These are phyloP conservation scores for Gnatocerus cornutus DNA, from an alignment of 2,888 invertebrate genomes.

Conservation along the genomic window DNA sequence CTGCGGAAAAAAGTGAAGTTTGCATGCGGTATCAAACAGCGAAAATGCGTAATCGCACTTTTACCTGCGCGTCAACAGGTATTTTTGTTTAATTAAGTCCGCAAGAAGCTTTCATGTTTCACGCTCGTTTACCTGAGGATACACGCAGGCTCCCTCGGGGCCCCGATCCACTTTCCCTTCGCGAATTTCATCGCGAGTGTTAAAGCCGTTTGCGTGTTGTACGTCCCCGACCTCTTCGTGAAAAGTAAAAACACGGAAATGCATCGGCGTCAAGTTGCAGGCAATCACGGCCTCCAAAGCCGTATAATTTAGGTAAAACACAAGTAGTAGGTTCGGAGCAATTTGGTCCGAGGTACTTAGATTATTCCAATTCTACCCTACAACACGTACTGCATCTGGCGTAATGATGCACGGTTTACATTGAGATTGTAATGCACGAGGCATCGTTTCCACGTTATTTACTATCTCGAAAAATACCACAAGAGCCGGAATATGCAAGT, in stretches of 20 bases:
- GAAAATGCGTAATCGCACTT: too few relatives aligned
- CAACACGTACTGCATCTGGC: conserved; percentile 45
- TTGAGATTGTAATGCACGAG: conserved; percentile 53
- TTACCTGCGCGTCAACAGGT: conserved; percentile 18
- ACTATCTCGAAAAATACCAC: conserved; percentile 48
- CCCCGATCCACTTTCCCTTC: not conserved
- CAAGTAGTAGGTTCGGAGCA: conserved; percentile 42
- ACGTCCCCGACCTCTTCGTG: conserved; percentile 18
- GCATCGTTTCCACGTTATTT: conserved; percentile 53
- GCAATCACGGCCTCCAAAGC: conserved; percentile 44
- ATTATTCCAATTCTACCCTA: conserved; percentile 42
- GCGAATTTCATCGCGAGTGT: too few relatives aligned
- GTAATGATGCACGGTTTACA: conserved; percentile 51
- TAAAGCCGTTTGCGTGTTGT: too few relatives aligned
- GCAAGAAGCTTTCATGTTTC: conserved; percentile 1
- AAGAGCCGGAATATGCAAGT: conserved; percentile 49
- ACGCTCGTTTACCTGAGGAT: conserved; percentile 5
- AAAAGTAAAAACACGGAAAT: conserved; percentile 45
- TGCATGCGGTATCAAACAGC: too few relatives aligned
- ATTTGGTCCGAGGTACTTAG: conserved; percentile 26
- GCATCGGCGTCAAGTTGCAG: conserved; percentile 47
- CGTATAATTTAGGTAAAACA: conserved; percentile 46
- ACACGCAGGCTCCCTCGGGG: conserved; percentile 20
- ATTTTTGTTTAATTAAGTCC: conserved; percentile 3
- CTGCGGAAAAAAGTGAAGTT: too few relatives aligned